Base-by-base conservation (phyloP, 2,113 vertebrate species). In the Pterocles gutturalis region DNA sequence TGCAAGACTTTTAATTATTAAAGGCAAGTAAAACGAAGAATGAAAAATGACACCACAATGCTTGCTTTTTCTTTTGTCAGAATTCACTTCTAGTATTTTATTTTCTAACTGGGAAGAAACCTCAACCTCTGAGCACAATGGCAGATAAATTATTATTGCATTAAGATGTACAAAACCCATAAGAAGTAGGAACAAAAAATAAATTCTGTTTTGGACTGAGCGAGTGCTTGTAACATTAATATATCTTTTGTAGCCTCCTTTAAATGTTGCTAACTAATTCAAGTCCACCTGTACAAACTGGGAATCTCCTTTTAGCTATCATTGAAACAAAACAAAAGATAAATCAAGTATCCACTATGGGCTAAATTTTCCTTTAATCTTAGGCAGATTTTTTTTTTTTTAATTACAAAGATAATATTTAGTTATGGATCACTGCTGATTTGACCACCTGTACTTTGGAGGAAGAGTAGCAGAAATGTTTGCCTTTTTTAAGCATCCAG, bases 81-180 rank as follows among this genome's bases (percentile, higher is more conserved):
- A 73, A 66, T 58, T 91, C 18, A 57, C 11, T 69, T 48, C 3
- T 34, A 20, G 4, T 36, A 25, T 4, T 19, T 49, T 60, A 34
- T 76, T 66, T 71, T 61, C 15, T 58, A 38, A 31, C 24, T 4
- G 2, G 16, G 15, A 9, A 53, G 69, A 92, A 92, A 46, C 2
- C 18, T 90, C 41, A 75, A 7, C 6, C 4, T 70, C 36, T 62
- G 38, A 90, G 25, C 20, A 48, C 38, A 55, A 73, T 11, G 31
- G 3, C 58, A 84, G 11, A 58, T 19, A 75, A 49, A 31, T 69
- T 48, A 38, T 43, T 72, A 12, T 31, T 87, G 5, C 13, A 36
- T 93, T 78, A 70, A 70, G 11, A 65, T 4, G 21, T 36, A 15
- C 1, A 49, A 81, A 78, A 24, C 5, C 8, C 0, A 0, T n/a